A percentile compares a stretch with the other conserved stretches of the same genome.
Conservation (phyloP, 2,888 invertebrate species). For the Rhynchonema sp. region DNA sequence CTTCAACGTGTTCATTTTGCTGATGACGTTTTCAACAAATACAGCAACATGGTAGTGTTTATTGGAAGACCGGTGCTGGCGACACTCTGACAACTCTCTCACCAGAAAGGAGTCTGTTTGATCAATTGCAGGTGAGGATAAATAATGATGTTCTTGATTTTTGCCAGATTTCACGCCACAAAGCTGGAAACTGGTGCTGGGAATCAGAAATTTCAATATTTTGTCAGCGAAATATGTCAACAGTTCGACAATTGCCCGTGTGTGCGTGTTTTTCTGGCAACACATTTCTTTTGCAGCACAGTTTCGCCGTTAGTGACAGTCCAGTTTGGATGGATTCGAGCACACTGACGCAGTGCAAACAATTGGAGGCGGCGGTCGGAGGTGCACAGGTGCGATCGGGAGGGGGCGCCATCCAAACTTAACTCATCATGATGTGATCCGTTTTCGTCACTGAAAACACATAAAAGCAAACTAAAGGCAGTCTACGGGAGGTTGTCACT, state of each 20-base stretch:
- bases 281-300: conserved; percentile 26
- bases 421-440: no score
- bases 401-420: no score
- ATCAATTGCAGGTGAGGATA: conserved; percentile 45
- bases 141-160: conserved; percentile 10
- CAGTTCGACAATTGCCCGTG: no score
- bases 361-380: conserved; percentile 60
- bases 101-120: conserved; percentile 54
- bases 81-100: conserved; percentile 45
- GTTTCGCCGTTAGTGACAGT: conserved; percentile 56
- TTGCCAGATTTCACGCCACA: no score
- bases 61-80: conserved; percentile 63
- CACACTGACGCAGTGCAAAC: conserved; percentile 50
- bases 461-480: neutral
- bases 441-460: no score
- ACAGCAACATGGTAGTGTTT: conserved; percentile 92
- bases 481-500: no score
- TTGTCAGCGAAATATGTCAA: no score
- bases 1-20: no score
- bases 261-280: no score
- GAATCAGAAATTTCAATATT: no score
- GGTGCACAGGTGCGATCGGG: conserved; percentile 52
- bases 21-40: no score
- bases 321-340: conserved; percentile 95
- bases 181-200: no score